These are phyloP conservation scores for Odontocerum albicorne DNA, from an alignment of 2,888 invertebrate genomes.

Conservation along the genomic window DNA sequence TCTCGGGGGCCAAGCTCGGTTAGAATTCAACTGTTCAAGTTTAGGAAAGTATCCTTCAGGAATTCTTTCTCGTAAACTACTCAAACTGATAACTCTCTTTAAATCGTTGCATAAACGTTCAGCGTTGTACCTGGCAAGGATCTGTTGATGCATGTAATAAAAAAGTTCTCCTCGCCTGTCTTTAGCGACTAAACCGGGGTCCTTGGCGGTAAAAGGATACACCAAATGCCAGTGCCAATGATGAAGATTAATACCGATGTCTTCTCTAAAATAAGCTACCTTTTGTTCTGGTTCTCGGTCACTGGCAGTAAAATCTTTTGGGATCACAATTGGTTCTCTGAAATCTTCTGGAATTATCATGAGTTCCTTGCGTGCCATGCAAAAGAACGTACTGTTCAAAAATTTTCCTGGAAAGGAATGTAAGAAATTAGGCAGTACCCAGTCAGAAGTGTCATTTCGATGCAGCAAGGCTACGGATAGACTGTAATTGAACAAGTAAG, in stretches of 20 bases:
- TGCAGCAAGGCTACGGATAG: slow-evolving; percentile 72
- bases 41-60: slow-evolving; percentile 63
- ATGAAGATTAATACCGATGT: slow-evolving; percentile 81
- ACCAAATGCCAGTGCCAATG: slow-evolving; percentile 94
- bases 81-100: slow-evolving; percentile 7
- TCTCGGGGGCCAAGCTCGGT: slow-evolving; percentile 64
- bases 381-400: slow-evolving; percentile 71
- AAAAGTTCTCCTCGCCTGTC: slow-evolving; percentile 67
- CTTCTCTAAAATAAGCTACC: slow-evolving; percentile 82
- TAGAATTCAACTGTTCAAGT: slow-evolving; percentile 65
- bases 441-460: slow-evolving; percentile 68
- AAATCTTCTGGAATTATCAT: slow-evolving; percentile 61
- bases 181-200: slow-evolving; percentile 54
- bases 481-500: slow-evolving; percentile 74
- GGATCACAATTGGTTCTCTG: slow-evolving; percentile 71
- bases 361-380: slow-evolving; percentile 68
- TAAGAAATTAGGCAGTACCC: slow-evolving; percentile 71
- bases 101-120: slow-evolving; percentile 30
- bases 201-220: slow-evolving; percentile 72
- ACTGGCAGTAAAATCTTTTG: slow-evolving; percentile 73
- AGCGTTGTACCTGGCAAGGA: slow-evolving; percentile 53
- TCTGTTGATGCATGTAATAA: slow-evolving; percentile 68
- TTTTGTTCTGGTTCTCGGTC: slow-evolving; percentile 76
- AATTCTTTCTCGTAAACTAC: slow-evolving; percentile 26
- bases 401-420: slow-evolving; percentile 83